Conservation (phyloP, 2,113 vertebrate genomes). For the Ictalurus punctatus region DNA sequence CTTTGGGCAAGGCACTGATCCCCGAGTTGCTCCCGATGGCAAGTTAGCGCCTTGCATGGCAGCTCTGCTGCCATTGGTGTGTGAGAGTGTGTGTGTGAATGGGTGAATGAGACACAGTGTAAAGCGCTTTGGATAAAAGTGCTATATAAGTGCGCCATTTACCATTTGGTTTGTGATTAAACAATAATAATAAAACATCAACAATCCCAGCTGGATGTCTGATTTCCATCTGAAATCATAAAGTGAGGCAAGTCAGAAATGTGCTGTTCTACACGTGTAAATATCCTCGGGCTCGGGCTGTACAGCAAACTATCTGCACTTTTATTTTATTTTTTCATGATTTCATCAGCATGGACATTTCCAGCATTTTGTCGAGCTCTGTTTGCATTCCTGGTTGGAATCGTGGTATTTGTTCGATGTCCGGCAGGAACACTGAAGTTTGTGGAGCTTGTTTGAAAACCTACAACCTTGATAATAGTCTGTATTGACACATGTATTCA, state of each 20-base stretch:
- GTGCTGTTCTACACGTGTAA: background rate
- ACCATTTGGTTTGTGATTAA: background rate
- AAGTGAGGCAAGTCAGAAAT: background rate
- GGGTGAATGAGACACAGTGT: too few species aligned
- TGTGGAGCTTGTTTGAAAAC: background rate
- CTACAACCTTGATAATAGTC: background rate
- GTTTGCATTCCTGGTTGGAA: background rate
- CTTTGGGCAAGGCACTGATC: too few species aligned
- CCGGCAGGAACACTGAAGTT: background rate
- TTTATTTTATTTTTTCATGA: background rate
- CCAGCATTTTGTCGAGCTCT: background rate
- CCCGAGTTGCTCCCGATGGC: too few species aligned
- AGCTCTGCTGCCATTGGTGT: too few species aligned
- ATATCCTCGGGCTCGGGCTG: background rate
- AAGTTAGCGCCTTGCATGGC: too few species aligned
- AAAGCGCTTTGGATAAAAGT: too few species aligned
- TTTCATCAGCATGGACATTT: background rate
- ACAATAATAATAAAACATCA: background rate
- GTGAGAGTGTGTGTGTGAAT: too few species aligned
- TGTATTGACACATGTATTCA: background rate
- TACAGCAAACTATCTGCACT: background rate
- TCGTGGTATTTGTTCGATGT: background rate
- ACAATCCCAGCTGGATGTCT: background rate
- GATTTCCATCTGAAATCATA: background rate
- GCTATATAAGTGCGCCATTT: too few species aligned